phyloP scores from a whole-genome alignment of 2,113 vertebrate species.

The zebrafish (Danio rerio) region DNA sequence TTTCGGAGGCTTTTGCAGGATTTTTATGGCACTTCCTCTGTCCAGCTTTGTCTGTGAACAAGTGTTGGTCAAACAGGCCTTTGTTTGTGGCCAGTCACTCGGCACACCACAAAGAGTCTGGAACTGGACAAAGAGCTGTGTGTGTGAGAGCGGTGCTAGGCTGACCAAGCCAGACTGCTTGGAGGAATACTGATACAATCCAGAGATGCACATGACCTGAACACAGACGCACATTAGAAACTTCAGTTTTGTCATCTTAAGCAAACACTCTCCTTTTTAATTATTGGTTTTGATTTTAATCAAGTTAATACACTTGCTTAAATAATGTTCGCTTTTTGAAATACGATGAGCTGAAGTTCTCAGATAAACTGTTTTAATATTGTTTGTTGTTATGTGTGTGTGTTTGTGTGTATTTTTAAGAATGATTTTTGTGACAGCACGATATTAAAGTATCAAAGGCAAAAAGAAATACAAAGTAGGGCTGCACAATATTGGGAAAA shows the following conservation, averaged over 20 bases:
- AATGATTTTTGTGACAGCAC: not conserved
- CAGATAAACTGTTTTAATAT: no score
- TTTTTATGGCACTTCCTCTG: constrained; percentile 74
- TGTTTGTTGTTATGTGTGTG: no score
- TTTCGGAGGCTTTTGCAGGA: constrained; percentile 59
- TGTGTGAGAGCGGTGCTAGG: constrained; percentile 66
- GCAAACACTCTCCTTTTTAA: not conserved
- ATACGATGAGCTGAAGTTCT: no score
- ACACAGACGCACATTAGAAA: constrained; percentile 29
- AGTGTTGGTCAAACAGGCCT: constrained; percentile 82
- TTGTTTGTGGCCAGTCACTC: constrained; percentile 81
- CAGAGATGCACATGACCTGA: constrained; percentile 35
- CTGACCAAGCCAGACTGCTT: constrained; percentile 63
- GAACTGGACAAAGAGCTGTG: constrained; percentile 73
- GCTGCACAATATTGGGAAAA: no score
- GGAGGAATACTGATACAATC: constrained; percentile 57
- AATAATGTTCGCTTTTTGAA: not conserved
- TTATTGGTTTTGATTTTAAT: no score
- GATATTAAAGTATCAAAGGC: not conserved
- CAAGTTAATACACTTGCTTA: no score
- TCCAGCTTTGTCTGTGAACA: constrained; percentile 78
- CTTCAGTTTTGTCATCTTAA: not conserved
- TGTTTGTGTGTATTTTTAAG: not conserved
- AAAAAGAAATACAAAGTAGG: not conserved
- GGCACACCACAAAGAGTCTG: constrained; percentile 75